phyloP scores from a whole-genome alignment of 2,113 vertebrate species.

The Pseudorectes ferrugineus region DNA sequence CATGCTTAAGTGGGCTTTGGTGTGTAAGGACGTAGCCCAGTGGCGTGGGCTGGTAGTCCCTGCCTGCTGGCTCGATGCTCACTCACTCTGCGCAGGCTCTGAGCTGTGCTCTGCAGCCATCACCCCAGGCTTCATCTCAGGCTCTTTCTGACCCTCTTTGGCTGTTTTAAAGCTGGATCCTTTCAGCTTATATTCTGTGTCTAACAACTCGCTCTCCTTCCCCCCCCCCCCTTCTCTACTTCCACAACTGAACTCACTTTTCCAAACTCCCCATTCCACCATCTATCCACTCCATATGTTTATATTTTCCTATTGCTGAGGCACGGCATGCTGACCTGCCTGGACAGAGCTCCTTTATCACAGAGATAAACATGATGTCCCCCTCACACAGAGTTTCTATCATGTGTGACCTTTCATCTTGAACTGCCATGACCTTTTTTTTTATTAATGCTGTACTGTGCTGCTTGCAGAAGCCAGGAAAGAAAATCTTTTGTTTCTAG shows the following conservation, averaged over 20 bases:
- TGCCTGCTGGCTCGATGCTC: background rate
- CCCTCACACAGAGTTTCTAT: constrained; percentile 48
- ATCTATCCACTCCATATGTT: constrained; percentile 12
- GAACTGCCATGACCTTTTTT: constrained; percentile 64
- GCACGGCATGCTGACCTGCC: background rate
- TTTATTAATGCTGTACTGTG: constrained; percentile 55
- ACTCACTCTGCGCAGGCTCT: background rate
- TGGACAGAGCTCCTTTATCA: constrained; percentile 65
- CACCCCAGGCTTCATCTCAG: background rate
- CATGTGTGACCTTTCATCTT: constrained; percentile 68
- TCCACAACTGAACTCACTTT: background rate
- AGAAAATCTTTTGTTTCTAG: constrained; percentile 74
- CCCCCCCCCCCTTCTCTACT: background rate
- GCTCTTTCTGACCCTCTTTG: background rate
- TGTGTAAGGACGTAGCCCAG: fast-evolving
- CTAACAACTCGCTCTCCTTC: background rate
- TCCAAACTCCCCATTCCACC: background rate
- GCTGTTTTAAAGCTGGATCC: background rate
- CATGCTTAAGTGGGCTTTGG: background rate
- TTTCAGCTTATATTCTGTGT: background rate
- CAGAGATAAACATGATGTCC: constrained; percentile 36
- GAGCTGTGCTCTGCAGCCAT: background rate
- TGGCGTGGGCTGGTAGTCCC: background rate
- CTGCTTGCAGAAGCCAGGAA: constrained; percentile 53
- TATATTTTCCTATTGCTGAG: constrained; percentile 28